Evolutionary conservation across 1,140 invertebrate species (phyloP).

Genomic region (Cyclina sinensis): DNA sequence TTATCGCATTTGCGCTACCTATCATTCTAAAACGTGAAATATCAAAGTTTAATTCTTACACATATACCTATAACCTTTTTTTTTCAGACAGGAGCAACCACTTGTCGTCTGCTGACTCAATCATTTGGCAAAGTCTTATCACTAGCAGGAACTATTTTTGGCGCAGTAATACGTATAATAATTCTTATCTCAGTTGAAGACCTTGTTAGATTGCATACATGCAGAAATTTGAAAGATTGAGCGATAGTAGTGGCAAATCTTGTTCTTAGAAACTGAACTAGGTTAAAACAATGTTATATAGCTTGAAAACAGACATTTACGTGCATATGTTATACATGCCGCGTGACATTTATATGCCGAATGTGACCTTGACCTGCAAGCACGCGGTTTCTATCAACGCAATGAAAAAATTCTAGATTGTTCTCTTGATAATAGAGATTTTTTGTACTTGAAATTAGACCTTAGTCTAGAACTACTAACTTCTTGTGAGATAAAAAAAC

Average conservation of each 20-base stretch:
- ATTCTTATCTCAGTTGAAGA: conserved; percentile 11
- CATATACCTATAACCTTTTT: neutral
- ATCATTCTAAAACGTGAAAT: conserved; percentile 13
- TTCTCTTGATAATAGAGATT: too few species aligned
- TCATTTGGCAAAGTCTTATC: conserved; percentile 31
- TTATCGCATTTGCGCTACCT: neutral
- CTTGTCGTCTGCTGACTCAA: conserved; percentile 27
- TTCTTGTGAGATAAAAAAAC: too few species aligned
- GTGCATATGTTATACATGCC: neutral
- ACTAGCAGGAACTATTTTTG: conserved; percentile 27
- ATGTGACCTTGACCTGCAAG: neutral
- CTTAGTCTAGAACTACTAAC: too few species aligned
- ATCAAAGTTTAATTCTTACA: neutral
- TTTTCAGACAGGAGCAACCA: conserved; percentile 18
- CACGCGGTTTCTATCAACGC: too few species aligned
- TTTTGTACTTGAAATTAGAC: too few species aligned
- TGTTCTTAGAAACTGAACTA: neutral
- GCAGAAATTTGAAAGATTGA: neutral
- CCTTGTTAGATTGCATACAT: neutral
- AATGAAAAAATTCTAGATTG: too few species aligned
- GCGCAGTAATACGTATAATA: conserved; percentile 40
- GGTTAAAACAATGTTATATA: neutral
- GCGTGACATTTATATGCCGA: neutral
- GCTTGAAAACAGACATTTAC: neutral
- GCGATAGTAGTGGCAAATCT: neutral